Base-by-base conservation (phyloP, 1,140 invertebrate genomes). In the Brachystomella parvula region DNA sequence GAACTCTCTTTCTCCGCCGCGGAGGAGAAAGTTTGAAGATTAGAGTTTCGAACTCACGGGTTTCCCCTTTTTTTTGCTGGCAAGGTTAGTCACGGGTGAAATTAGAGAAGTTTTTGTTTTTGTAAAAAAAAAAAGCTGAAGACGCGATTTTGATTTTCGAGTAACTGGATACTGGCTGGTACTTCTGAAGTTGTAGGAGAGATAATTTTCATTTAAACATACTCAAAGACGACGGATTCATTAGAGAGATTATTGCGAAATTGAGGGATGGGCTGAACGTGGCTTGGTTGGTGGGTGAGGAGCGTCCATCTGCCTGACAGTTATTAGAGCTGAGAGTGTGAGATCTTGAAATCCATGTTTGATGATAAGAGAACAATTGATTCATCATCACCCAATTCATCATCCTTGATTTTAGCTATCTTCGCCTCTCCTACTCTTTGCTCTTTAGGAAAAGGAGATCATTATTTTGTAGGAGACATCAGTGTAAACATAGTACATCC, bases 351-450 rank as follows among this genome's bases (percentile, higher is more conserved):
- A 44, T 44, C 39, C 9, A 44, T 44, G 9, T 9, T 9, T 53
- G 49, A 53, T 53, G 24, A 53, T 53, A 53, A 53, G 6, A 53
- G 49, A 53, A 53, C 49, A 53, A 53, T 53, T 53, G 49, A 15
- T 9, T 44, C 24, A 19, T 24, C 49, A 53, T 53, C 49, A 24
- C 49, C 24, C 49, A 53, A 53, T 44, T 9, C 39, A 44, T 44
- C 39, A 44, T 44, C 39, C 9, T 44, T n/a, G n/a, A n/a, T n/a
- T n/a, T n/a, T n/a, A n/a, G n/a, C n/a, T n/a, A 63, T 29, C 61
- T 47, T 39, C 6, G n/a, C 61, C 35, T 47, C 61, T 9, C 21
- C 53, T 21, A 9, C 21, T 9, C 6, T 26, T 19, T 24, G n/a
- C 12, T 47, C 39, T n/a, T n/a, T n/a, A n/a, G n/a, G n/a, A n/a